A percentile compares a stretch with the other conserved stretches of the same genome.
Conservation (phyloP, 2,888 invertebrate genomes). For the Penaeus monodon region DNA sequence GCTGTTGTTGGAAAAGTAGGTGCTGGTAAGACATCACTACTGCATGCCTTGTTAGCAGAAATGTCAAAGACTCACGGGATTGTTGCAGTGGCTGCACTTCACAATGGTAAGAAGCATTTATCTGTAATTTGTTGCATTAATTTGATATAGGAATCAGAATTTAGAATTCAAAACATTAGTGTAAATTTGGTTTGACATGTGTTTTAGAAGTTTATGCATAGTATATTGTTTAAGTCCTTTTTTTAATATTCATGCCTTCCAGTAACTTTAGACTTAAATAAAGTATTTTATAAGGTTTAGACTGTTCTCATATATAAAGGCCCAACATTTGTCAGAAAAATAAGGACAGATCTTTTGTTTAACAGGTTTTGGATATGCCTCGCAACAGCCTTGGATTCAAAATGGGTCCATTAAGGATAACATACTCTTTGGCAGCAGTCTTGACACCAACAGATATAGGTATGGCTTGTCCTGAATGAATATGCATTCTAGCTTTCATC, state of each 20-base stretch:
- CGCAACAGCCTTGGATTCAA: conserved; percentile 93
- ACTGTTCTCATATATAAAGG: no score
- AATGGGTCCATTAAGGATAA: conserved; percentile 91
- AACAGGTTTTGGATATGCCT: conserved; percentile 85
- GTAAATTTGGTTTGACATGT: no score
- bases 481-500: conserved; percentile 3
- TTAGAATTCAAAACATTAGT: no score
- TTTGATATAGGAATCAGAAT: no score
- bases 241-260: no score
- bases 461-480: conserved; percentile 65
- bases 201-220: no score
- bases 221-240: no score
- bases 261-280: no score
- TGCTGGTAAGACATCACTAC: conserved; percentile 89
- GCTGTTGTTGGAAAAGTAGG: conserved; percentile 61
- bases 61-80: conserved; percentile 79
- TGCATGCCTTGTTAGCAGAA: conserved; percentile 88
- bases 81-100: conserved; percentile 79
- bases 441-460: conserved; percentile 82
- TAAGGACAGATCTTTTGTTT: neutral
- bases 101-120: conserved; percentile 73
- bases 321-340: no score
- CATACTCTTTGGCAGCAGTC: conserved; percentile 90
- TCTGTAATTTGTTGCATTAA: no score
- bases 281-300: no score